phyloP scores from a whole-genome alignment of 2,888 invertebrate genomes.

The Eilema griseolum region DNA sequence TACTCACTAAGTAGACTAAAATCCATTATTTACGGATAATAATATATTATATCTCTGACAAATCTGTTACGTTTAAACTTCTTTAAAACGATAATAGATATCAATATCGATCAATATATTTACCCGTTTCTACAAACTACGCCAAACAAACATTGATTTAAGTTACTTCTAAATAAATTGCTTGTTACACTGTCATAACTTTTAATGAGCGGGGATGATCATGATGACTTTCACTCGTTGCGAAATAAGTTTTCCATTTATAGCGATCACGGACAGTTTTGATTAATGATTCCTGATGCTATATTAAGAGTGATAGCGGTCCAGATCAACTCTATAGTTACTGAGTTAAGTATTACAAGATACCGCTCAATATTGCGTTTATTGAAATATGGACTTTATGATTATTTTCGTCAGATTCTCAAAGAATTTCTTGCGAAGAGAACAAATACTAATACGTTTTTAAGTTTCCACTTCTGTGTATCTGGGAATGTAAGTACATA shows the following conservation, averaged over 20 bases:
- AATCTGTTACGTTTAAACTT: background rate
- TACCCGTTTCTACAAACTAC: background rate
- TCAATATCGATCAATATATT: background rate
- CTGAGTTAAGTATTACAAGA: constrained; percentile 40
- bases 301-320: constrained; percentile 47
- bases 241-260: constrained; percentile 48
- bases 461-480: background rate
- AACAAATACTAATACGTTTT: background rate
- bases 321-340: constrained; percentile 24
- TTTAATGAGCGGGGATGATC: constrained; percentile 40
- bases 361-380: constrained; percentile 15
- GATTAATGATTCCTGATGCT: constrained; percentile 45
- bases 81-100: background rate
- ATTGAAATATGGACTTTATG: constrained; percentile 26
- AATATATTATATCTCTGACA: background rate
- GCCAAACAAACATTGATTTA: background rate
- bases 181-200: constrained; percentile 13
- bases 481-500: background rate
- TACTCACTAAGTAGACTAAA: too few species aligned
- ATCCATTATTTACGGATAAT: background rate
- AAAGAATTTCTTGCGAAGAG: background rate
- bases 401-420: constrained; percentile 2
- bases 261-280: constrained; percentile 37
- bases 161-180: constrained; percentile 8
- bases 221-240: constrained; percentile 39